These are phyloP conservation scores for Meriones psammophilus DNA, from an alignment of 2,797 vertebrate genomes.

Conservation along the genomic window DNA sequence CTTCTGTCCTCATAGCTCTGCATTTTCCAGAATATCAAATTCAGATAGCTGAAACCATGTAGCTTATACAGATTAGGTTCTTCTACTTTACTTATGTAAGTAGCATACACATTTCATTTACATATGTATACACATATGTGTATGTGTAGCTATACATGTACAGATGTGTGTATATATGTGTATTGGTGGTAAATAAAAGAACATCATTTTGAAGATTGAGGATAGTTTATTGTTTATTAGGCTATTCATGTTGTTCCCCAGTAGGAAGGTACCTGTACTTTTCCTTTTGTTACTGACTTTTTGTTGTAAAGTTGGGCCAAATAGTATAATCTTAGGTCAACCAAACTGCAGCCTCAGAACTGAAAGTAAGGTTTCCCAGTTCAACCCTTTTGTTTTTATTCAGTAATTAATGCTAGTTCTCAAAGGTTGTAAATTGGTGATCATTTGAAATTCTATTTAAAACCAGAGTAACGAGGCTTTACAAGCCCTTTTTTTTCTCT, in stretches of 20 bases:
- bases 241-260: background rate
- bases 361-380: background rate
- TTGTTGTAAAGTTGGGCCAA: background rate
- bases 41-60: background rate
- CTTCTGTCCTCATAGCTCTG: background rate
- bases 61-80: background rate
- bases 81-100: background rate
- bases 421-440: background rate
- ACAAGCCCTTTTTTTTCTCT: background rate
- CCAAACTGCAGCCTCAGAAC: background rate
- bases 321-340: background rate
- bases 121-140: background rate
- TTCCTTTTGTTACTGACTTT: background rate
- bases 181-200: background rate
- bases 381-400: background rate
- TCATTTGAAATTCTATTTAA: slow-evolving; percentile 44
- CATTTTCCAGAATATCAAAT: background rate
- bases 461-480: background rate
- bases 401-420: background rate
- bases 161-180: background rate
- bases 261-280: background rate
- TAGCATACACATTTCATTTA: background rate
- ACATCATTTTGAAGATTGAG: background rate
- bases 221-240: background rate
- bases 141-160: background rate